Percentiles rank a stretch among this genome's conserved stretches.
Evolutionary conservation across 1,140 invertebrate species (phyloP).

Genomic region (Cherax quadricarinatus): DNA sequence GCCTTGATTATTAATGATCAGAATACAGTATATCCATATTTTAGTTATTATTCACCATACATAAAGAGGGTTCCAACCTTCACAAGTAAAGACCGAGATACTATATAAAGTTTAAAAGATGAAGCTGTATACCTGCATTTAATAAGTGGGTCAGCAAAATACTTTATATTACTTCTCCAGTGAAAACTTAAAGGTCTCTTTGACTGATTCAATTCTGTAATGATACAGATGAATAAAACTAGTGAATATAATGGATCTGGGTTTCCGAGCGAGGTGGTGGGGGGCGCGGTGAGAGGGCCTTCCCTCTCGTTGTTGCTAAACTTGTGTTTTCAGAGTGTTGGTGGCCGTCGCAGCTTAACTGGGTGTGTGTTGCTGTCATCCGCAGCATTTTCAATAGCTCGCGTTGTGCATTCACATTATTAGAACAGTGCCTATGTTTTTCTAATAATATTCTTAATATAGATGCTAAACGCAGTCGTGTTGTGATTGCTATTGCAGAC

Average conservation of each 20-base stretch:
- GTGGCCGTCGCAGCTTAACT: conserved; percentile 33
- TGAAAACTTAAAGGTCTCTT: not conserved
- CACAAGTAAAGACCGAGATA: not conserved
- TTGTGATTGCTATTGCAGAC: conserved; percentile 79
- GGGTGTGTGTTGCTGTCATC: conserved; percentile 37
- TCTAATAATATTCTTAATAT: conserved; percentile 46
- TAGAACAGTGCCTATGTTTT: conserved; percentile 43
- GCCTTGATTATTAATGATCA: not conserved
- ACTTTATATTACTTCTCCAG: not conserved
- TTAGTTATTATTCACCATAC: not conserved
- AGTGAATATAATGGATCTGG: conserved; percentile 4
- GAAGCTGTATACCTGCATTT: not conserved
- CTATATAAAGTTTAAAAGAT: not conserved
- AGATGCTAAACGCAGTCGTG: conserved; percentile 52
- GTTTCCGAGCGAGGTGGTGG: conserved; percentile 16
- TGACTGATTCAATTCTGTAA: not conserved
- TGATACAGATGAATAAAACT: not conserved
- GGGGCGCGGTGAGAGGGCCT: not conserved
- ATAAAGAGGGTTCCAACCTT: not conserved
- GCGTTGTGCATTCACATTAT: conserved; percentile 41
- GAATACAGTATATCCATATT: not conserved
- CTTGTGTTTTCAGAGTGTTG: conserved; percentile 56
- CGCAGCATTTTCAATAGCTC: conserved; percentile 47
- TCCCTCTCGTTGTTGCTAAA: conserved; percentile 37
- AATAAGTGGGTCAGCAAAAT: not conserved